Percentiles rank a stretch among this genome's conserved stretches.
Evolutionary conservation across 2,113 vertebrate species (phyloP).

Genomic region (Macrotis lagotis): DNA sequence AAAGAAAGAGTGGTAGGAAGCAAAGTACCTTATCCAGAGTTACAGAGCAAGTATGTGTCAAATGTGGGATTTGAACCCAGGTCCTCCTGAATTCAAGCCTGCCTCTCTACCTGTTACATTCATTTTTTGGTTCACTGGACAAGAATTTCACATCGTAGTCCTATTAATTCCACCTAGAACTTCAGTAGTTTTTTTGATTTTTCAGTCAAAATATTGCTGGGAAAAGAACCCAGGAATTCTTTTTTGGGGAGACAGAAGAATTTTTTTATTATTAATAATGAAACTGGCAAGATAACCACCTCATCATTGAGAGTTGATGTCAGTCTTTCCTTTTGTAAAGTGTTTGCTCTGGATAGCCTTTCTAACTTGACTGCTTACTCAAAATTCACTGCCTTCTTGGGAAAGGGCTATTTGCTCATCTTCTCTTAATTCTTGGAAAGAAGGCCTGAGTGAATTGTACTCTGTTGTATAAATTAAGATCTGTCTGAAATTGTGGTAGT

Average conservation of each 20-base stretch:
- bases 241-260: not conserved
- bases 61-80: not conserved
- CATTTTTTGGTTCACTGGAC: not conserved
- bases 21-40: not conserved
- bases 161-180: not conserved
- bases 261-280: not conserved
- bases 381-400: not conserved
- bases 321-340: not conserved
- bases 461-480: not conserved
- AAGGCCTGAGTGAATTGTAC: not conserved
- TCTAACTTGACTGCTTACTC: not conserved
- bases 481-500: not conserved
- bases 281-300: not conserved
- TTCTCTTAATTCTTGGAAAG: not conserved
- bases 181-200: not conserved
- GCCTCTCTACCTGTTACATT: not conserved
- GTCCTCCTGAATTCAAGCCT: not conserved
- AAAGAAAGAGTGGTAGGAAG: not conserved
- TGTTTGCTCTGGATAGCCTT: not conserved
- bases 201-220: not conserved
- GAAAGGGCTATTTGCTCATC: not conserved
- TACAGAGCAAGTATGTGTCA: not conserved
- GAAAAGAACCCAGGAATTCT: not conserved
- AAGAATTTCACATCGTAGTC: not conserved
- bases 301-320: not conserved